phyloP scores from a whole-genome alignment of 2,888 invertebrate species.

The Hirudinaria manillensis region DNA sequence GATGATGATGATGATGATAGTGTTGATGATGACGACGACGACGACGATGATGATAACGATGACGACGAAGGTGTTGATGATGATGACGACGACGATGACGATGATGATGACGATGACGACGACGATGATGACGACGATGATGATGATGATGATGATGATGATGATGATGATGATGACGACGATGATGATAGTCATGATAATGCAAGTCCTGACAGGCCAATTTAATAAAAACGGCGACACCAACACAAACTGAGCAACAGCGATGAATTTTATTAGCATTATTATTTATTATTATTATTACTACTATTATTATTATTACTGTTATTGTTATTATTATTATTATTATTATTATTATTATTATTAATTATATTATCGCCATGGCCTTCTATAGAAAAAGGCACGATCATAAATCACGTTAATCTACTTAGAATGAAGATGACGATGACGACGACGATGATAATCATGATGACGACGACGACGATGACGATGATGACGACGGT shows the following conservation, averaged over 20 bases:
- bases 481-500: neutral
- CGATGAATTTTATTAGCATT: neutral
- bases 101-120: slow-evolving; percentile 8
- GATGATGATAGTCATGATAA: neutral
- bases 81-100: slow-evolving; percentile 14
- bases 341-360: slow-evolving; percentile 9
- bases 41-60: neutral
- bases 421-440: neutral
- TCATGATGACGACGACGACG: slow-evolving; percentile 7
- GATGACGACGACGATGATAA: neutral
- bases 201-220: neutral
- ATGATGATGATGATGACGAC: slow-evolving; percentile 2
- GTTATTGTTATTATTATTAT: slow-evolving; percentile 12
- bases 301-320: neutral
- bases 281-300: slow-evolving; percentile 9
- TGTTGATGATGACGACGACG: neutral
- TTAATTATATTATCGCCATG: neutral
- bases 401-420: too few species aligned
- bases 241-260: too few species aligned
- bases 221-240: too few species aligned
- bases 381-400: neutral
- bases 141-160: neutral
- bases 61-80: slow-evolving; percentile 2
- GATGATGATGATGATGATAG: neutral
- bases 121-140: slow-evolving; percentile 12